Conservation (phyloP, 2,888 invertebrate genomes). For the Smittia sp. region DNA sequence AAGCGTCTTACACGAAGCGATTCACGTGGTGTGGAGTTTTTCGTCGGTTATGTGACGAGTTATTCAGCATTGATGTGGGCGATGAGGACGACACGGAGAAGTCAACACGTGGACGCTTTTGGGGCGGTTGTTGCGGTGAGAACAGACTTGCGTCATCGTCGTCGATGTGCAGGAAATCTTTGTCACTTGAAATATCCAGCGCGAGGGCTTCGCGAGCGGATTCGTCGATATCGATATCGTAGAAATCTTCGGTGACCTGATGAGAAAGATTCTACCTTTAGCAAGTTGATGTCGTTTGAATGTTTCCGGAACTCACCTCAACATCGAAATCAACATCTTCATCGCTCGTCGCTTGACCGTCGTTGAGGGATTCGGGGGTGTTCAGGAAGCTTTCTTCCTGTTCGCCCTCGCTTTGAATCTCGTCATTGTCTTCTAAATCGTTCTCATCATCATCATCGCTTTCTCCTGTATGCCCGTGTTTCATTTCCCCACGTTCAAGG, state of each 20-base stretch:
- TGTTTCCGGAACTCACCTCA: conserved; percentile 53
- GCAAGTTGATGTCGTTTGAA: not conserved
- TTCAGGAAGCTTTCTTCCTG: conserved; percentile 50
- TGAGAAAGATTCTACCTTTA: conserved; percentile 42
- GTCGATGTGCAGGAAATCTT: conserved; percentile 59
- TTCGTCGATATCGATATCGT: conserved; percentile 70
- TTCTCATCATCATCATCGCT: conserved; percentile 65
- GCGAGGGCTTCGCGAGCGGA: conserved; percentile 50
- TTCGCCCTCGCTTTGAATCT: conserved; percentile 50
- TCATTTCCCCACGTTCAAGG: conserved; percentile 83
- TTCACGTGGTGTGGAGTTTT: conserved; percentile 64
- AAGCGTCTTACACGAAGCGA: conserved; percentile 45
- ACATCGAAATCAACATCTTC: conserved; percentile 63
- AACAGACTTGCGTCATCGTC: conserved; percentile 56
- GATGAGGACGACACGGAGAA: conserved; percentile 56
- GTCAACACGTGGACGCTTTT: conserved; percentile 51
- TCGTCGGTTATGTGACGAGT: conserved; percentile 58
- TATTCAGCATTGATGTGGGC: conserved; percentile 53
- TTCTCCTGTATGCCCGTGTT: conserved; percentile 66
- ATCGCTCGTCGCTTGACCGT: conserved; percentile 48
- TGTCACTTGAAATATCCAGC: conserved; percentile 56
- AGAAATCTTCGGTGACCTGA: conserved; percentile 64
- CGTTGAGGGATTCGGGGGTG: conserved; percentile 47
- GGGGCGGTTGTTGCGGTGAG: conserved; percentile 44
- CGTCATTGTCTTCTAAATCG: conserved; percentile 49